Base-by-base conservation (phyloP, 2,113 vertebrate genomes). In the Sporophila hypoxantha region DNA sequence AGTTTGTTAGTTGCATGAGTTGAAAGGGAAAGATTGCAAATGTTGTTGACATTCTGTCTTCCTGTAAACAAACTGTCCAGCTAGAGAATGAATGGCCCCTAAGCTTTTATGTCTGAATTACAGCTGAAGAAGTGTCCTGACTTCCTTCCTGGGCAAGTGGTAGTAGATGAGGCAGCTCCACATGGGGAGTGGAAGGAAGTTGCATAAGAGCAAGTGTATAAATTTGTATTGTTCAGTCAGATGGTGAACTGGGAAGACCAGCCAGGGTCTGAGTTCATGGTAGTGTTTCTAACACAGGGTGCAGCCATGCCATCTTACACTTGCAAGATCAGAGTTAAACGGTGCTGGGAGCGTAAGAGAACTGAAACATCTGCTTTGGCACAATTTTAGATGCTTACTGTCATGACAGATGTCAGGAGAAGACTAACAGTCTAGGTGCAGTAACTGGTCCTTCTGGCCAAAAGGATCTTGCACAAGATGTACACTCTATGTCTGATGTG, bases 61-160 rank as follows among this genome's bases (percentile, higher is more conserved):
- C 88, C 83, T 91, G 80, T 80, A 88, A 94, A 81, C 84, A 86
- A 92, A 86, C 56, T 75, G 70, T 90, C 80, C 90, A 52, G 52
- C 52, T 79, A 79, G 50, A 82, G 78, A 69, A 62, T 56, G 85
- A 89, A 81, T 46, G 29, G 30, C 41, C 71, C 80, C 65, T 37
- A 59, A 80, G 47, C 87, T 60, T 71, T 49, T 81, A 59, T 0
- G 0, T 75, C 66, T 73, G 47, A 77, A 2, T 65, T 93, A 55
- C 75, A 57, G 82, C 85, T 89, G 61, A 41, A 57, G 61, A 82
- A 92, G 57, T 14, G 9, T 80, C 60, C 49, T 30, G 1, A 13
- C 73, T 90, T 87, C 87, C 80, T 88, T 83, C 88, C 77, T 52
- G 32, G 85, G 57, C 75, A 85, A 71, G 60, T 57, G 64, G 59